Evolutionary conservation across 1,140 invertebrate genomes (phyloP), one percentile per base, ranked within the genome.

Genomic region (Frieseomelitta varia): DNA sequence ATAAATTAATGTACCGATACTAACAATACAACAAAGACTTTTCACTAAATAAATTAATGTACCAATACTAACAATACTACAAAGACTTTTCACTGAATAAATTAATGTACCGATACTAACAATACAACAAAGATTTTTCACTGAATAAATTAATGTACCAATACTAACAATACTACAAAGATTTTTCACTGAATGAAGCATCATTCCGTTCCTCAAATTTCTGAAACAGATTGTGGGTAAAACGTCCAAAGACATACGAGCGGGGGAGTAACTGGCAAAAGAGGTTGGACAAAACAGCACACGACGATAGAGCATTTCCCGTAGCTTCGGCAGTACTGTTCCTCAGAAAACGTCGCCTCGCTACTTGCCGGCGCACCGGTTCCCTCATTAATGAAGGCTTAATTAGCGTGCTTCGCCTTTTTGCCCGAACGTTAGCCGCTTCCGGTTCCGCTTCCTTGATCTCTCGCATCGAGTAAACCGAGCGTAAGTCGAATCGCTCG

Each of bases 361-460:
- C n/a, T n/a, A n/a, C n/a, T n/a, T n/a, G 68, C 79, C 67, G 27
- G 61, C 76, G 55, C 63, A 30, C 4, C 86, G 34, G 85, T 84
- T 84, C 88, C 76, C 81, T 89, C 85, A 89, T 89, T 90, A 90
- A 89, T 79, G 82, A 83, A 85, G 79, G 65, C 82, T 90, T 90
- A 88, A 90, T 90, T 90, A 90, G 61, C 79, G 69, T 61, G 80
- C 63, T 71, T 84, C 72, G 85, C 75, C 77, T 90, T 90, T 88
- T 88, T 88, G 90, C 84, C 83, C 88, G 77, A 81, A 90, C 86
- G 90, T 90, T 90, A 90, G 84, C 76, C 67, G 75, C 84, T 91
- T 91, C 90, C 90, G 86, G 88, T 91, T 91, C 90, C 90, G 90
- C 88, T 91, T 88, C 86, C 86, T 88, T 47, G 77, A 74, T 71